These are phyloP conservation scores for Elachura formosa DNA, from an alignment of 2,113 vertebrate species.

Conservation along the genomic window DNA sequence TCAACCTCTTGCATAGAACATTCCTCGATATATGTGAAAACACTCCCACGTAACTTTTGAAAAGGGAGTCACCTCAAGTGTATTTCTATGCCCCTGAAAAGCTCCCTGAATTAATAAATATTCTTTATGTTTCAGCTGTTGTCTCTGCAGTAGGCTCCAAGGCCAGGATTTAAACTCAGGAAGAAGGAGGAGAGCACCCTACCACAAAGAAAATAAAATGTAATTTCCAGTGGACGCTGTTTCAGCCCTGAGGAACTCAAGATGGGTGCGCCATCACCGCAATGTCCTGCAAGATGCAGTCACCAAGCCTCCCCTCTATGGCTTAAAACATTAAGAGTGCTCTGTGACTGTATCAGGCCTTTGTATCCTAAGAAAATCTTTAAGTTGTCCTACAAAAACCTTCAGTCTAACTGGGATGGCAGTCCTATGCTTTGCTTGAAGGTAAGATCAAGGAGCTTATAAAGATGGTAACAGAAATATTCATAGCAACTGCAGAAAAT, in stretches of 20 bases:
- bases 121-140: background rate
- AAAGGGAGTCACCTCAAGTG: background rate
- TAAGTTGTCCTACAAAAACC: background rate
- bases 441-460: background rate
- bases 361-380: background rate
- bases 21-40: background rate
- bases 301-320: background rate
- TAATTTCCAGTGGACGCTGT: background rate
- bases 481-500: background rate
- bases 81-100: background rate
- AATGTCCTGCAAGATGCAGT: background rate
- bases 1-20: background rate
- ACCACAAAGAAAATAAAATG: background rate
- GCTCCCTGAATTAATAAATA: background rate
- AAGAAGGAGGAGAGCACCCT: background rate
- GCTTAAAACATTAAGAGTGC: background rate
- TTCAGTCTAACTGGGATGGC: background rate
- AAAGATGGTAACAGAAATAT: background rate
- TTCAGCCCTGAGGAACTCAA: background rate
- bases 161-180: background rate
- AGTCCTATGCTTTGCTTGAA: background rate
- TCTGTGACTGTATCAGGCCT: background rate
- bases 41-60: background rate
- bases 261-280: background rate
- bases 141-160: background rate